These are phyloP conservation scores for Platyura marginata DNA, from an alignment of 1,140 invertebrate genomes.

Conservation along the genomic window DNA sequence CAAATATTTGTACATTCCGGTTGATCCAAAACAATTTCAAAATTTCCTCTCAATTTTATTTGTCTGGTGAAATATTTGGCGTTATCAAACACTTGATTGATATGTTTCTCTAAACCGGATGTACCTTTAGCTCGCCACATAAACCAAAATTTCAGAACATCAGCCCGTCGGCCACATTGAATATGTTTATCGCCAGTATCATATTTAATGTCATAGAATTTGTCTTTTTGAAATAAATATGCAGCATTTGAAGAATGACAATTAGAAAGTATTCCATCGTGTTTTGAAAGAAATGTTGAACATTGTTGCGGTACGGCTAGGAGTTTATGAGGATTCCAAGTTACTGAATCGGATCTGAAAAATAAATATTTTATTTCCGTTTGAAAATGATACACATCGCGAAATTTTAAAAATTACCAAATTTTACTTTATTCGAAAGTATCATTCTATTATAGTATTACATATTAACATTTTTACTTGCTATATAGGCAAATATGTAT, in stretches of 20 bases:
- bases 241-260: constrained; percentile 54
- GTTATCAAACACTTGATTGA: constrained; percentile 60
- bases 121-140: constrained; percentile 96
- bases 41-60: constrained; percentile 42
- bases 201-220: constrained; percentile 82
- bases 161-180: constrained; percentile 72
- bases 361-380: too few relatives aligned
- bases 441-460: too few relatives aligned
- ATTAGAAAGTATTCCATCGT: constrained; percentile 42
- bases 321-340: constrained; percentile 88
- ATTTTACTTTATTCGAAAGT: too few relatives aligned
- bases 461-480: too few relatives aligned
- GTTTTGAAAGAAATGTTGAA: constrained; percentile 61
- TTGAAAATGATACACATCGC: too few relatives aligned
- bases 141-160: constrained; percentile 92
- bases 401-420: too few relatives aligned
- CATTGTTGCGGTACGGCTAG: constrained; percentile 80
- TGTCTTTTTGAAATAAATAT: constrained; percentile 91
- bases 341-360: constrained; percentile 69
- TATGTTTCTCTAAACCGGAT: constrained; percentile 55
- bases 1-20: constrained; percentile 88
- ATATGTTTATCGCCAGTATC: constrained; percentile 91
- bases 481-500: too few relatives aligned
- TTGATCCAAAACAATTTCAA: constrained; percentile 51
- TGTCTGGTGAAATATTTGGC: constrained; percentile 47